phyloP scores from a whole-genome alignment of 2,888 invertebrate genomes.

The Hartigia nigra region DNA sequence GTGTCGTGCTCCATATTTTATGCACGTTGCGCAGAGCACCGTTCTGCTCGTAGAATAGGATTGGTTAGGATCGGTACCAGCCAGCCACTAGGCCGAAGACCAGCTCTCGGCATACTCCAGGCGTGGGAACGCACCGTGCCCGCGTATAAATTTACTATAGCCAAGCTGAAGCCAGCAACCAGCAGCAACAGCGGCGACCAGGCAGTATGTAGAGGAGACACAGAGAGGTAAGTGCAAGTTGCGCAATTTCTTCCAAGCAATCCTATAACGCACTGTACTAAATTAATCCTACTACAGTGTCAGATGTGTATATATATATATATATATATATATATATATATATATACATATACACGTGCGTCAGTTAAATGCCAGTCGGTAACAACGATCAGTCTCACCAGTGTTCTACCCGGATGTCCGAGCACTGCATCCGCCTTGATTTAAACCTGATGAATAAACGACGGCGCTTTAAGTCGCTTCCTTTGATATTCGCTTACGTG shows the following conservation, averaged over 20 bases:
- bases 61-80: constrained; percentile 20
- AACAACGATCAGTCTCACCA: constrained; percentile 8
- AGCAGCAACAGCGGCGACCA: constrained; percentile 11
- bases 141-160: constrained; percentile 59
- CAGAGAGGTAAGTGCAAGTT: constrained; percentile 35
- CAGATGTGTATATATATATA: constrained; percentile 4
- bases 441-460: not conserved
- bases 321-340: not conserved
- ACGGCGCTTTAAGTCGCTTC: not conserved
- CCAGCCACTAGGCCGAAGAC: constrained; percentile 37
- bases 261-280: constrained; percentile 52
- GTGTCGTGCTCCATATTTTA: constrained; percentile 40
- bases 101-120: constrained; percentile 37
- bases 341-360: constrained; percentile 13
- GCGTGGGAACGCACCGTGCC: constrained; percentile 62
- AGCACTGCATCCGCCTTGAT: constrained; percentile 6
- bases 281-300: constrained; percentile 44
- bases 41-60: constrained; percentile 10
- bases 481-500: not conserved
- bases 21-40: constrained; percentile 26
- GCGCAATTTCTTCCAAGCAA: constrained; percentile 54
- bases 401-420: constrained; percentile 54
- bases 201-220: constrained; percentile 29
- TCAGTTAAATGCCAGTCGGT: constrained; percentile 9
- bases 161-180: constrained; percentile 29